Conservation (phyloP, 2,888 invertebrate species). For the Nebria brevicollis region DNA sequence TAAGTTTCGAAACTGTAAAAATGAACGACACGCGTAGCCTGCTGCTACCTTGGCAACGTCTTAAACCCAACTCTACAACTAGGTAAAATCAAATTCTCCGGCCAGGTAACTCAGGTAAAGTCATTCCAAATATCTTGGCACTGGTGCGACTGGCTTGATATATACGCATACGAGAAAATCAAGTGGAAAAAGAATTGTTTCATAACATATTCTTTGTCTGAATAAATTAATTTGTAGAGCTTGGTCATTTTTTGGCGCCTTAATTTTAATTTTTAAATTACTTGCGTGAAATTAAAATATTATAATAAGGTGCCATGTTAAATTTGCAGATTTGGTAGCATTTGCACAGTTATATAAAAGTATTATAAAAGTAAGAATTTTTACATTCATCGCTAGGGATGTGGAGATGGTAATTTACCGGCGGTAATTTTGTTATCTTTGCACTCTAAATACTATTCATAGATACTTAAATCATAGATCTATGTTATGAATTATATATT, state of each 20-base stretch:
- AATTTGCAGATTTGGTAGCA: too few relatives aligned
- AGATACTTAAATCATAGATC: too few relatives aligned
- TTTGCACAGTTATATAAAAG: too few relatives aligned
- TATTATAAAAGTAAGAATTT: too few relatives aligned
- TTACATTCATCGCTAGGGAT: too few relatives aligned
- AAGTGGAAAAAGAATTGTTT: neutral
- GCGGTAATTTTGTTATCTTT: too few relatives aligned
- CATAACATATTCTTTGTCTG: neutral
- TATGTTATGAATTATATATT: neutral
- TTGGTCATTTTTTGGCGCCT: neutral
- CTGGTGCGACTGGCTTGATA: neutral
- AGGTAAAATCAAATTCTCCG: slow-evolving; percentile 1
- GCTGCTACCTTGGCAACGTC: slow-evolving; percentile 47
- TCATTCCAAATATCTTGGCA: slow-evolving; percentile 37
- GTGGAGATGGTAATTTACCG: too few relatives aligned
- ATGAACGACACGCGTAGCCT: slow-evolving; percentile 29
- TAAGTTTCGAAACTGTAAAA: neutral
- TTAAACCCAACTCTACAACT: slow-evolving; percentile 42
- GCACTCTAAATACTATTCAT: too few relatives aligned
- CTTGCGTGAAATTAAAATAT: too few relatives aligned
- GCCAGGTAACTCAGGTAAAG: slow-evolving; percentile 36
- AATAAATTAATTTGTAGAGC: neutral
- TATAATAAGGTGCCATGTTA: too few relatives aligned
- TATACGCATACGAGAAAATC: neutral
- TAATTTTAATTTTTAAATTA: neutral